Evolutionary conservation across 2,113 vertebrate genomes (phyloP).

Genomic region (Ceyx melanurus): DNA sequence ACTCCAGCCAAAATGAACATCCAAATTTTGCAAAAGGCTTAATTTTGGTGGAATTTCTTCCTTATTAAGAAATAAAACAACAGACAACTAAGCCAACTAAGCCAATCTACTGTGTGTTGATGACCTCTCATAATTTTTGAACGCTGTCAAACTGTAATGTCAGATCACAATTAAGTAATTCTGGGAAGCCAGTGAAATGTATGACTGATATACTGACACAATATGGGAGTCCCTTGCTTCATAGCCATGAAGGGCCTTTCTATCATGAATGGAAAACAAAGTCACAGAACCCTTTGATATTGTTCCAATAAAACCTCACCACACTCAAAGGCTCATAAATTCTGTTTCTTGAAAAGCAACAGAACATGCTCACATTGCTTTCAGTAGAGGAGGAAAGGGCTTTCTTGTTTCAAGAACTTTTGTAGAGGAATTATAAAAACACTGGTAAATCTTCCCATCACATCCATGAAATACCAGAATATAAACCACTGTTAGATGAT

Average conservation of each 20-base stretch:
- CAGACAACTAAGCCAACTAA: neutral
- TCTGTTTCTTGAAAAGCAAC: slow-evolving; percentile 27
- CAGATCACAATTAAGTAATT: neutral
- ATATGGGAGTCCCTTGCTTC: neutral
- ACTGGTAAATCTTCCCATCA: neutral
- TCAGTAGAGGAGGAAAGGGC: neutral
- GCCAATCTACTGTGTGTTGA: rapidly evolving
- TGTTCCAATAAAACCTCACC: neutral
- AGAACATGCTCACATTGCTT: neutral
- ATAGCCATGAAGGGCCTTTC: neutral
- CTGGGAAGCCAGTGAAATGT: neutral
- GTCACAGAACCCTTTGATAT: neutral
- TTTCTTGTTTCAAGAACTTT: neutral
- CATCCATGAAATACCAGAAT: neutral
- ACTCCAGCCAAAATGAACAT: neutral
- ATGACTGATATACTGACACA: neutral
- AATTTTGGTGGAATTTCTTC: neutral
- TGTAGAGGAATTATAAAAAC: neutral
- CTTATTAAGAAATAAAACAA: neutral
- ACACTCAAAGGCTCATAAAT: slow-evolving; percentile 22
- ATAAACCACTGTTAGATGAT: neutral
- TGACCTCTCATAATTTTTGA: neutral
- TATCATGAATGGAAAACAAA: slow-evolving; percentile 7
- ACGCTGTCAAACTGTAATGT: neutral
- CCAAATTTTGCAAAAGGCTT: neutral